These are phyloP conservation scores for Bursaphelenchus okinawaensis DNA, from an alignment of 2,888 invertebrate species.

Conservation along the genomic window DNA sequence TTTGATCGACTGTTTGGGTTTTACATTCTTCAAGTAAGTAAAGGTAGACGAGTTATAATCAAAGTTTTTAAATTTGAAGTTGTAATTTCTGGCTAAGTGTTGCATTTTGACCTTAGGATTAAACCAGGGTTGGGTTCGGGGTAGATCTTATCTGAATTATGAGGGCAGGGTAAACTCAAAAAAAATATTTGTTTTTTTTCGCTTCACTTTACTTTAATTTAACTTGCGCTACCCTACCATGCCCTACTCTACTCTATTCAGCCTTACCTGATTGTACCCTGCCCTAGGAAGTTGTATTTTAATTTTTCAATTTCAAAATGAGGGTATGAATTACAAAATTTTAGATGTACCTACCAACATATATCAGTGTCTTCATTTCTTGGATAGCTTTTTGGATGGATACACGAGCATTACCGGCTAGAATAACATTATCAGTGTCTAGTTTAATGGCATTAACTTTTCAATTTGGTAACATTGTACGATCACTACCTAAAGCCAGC, in stretches of 20 bases:
- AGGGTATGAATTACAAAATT: no score
- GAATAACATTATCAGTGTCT: slow-evolving; percentile 52
- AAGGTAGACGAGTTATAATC: no score
- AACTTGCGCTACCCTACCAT: no score
- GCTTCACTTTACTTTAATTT: slow-evolving; percentile 2
- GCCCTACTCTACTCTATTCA: no score
- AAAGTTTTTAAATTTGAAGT: no score
- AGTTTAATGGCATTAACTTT: slow-evolving; percentile 57
- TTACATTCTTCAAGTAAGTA: slow-evolving; percentile 48
- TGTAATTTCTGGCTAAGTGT: no score
- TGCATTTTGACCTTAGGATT: no score
- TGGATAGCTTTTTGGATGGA: slow-evolving; percentile 58
- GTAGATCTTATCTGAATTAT: no score
- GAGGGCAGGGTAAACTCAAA: neutral
- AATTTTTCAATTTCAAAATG: neutral
- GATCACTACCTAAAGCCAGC: slow-evolving; percentile 50
- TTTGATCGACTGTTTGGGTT: slow-evolving; percentile 56
- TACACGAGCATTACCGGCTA: slow-evolving; percentile 51
- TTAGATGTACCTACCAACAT: slow-evolving; percentile 56
- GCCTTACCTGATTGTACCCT: neutral
- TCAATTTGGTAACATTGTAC: slow-evolving; percentile 55
- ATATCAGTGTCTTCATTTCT: slow-evolving; percentile 54
- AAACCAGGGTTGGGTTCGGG: no score
- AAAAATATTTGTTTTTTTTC: neutral
- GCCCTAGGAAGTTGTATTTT: neutral